phyloP scores from a whole-genome alignment of 92 coral and sea anemone genomes.

The Zoanthus gigantus region DNA sequence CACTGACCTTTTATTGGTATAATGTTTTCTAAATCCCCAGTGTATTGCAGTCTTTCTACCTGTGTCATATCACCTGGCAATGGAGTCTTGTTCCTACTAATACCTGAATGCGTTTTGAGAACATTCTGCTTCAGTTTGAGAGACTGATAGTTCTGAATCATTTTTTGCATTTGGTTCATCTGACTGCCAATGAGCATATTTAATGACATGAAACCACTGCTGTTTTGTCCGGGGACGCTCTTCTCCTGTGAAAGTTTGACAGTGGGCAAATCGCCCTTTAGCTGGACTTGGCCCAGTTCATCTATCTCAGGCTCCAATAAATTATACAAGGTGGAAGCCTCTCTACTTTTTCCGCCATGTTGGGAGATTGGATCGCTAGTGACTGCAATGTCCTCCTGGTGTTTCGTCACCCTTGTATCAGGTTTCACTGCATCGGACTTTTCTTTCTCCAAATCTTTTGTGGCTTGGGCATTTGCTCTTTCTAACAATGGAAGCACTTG shows the following conservation, averaged over 20 bases:
- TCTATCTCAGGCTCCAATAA: conserved; percentile 30
- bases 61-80: background rate
- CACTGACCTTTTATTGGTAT: conserved; percentile 14
- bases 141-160: conserved; percentile 24
- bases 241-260: background rate
- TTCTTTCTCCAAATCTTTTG: background rate
- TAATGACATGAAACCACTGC: background rate
- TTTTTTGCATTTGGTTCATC: conserved; percentile 30
- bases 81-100: conserved; percentile 32
- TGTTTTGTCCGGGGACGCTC: background rate
- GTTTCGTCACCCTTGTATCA: background rate
- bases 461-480: background rate
- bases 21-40: background rate
- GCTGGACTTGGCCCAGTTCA: background rate
- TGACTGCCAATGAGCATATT: conserved; percentile 30
- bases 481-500: conserved; percentile 36
- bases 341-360: conserved; percentile 40
- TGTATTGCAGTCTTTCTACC: background rate
- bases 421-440: background rate
- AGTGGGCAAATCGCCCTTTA: conserved; percentile 21
- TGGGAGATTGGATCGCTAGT: background rate
- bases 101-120: conserved; percentile 24
- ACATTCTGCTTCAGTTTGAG: conserved; percentile 29
- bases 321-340: conserved; percentile 10
- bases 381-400: background rate